Conservation (phyloP, 2,113 vertebrate species). For the Lampris megalopsis region DNA sequence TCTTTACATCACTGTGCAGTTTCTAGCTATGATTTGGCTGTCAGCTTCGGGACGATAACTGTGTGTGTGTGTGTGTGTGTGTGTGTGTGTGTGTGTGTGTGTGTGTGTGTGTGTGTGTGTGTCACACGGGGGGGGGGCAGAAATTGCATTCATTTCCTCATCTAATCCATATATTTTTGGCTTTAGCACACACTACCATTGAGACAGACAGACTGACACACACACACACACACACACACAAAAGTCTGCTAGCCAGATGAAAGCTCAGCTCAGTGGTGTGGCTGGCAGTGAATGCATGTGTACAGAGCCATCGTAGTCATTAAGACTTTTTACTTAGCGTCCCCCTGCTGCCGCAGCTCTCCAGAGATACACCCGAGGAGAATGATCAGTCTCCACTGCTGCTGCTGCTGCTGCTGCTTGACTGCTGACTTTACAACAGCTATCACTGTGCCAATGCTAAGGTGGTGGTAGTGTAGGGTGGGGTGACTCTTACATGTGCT, state of each 20-base stretch:
- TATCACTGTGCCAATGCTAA: too few relatives aligned
- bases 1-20: constrained; percentile 46
- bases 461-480: too few relatives aligned
- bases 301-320: constrained; percentile 55
- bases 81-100: too few relatives aligned
- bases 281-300: constrained; percentile 70
- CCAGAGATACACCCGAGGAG: constrained; percentile 29
- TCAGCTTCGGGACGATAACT: constrained; percentile 23
- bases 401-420: too few relatives aligned
- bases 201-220: constrained; percentile 30
- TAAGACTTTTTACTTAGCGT: constrained; percentile 31
- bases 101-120: too few relatives aligned
- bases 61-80: constrained; percentile 36
- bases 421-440: too few relatives aligned
- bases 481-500: too few relatives aligned
- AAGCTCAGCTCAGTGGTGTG: constrained; percentile 66
- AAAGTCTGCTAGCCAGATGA: constrained; percentile 71
- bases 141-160: constrained; percentile 36
- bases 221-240: constrained; percentile 17
- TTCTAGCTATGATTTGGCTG: constrained; percentile 26
- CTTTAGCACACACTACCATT: neutral
- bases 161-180: constrained; percentile 58
- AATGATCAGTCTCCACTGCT: neutral
- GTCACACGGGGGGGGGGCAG: too few relatives aligned
- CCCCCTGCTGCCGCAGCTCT: constrained; percentile 37